Evolutionary conservation across 2,888 invertebrate genomes (phyloP), one percentile per base, ranked within the genome.

Genomic region (Brachypalpus laphriformis): DNA sequence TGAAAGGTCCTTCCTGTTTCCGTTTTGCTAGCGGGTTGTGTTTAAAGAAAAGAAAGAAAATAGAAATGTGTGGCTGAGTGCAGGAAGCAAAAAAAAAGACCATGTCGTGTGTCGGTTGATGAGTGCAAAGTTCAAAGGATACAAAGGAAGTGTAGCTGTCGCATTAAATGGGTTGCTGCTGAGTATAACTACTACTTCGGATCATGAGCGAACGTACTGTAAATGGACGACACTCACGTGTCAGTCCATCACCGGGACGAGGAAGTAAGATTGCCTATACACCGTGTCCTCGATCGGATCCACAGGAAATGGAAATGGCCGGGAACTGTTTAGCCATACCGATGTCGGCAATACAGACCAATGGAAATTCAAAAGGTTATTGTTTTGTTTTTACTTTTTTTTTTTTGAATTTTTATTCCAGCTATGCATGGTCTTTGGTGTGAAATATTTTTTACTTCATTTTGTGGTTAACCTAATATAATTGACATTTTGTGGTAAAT

Each of bases 261-360:
- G 90, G 91, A 71, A 90, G 91, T 77, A 90, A 91, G 87, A 89
- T 92, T 78, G 92, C 92, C 31, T 92, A 92, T 85, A 89, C 91
- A 80, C 90, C 92, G 68, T 92, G 92, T 87, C 92, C 92, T 42
- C 90, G 91, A 87, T 89, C 89, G 16, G 92, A 92, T 87, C 90
- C 90, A 37, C 91, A 91, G 72, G 91, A 92, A 87, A 89, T 90
- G 61, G 89, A 90, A 40, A 86, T 90, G 88, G 87, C 88, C 25
- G 89, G 91, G 74, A 92, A 91, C 78, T 91, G 91, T 81, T 88
- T 92, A 74, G 92, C 92, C 83, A 92, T 92, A 86, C 92, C 92
- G 59, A 90, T 92, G 90, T 92, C 92, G 77, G 90, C 92, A 66
- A 88, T 92, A 83, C 90, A 92, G 70, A 89, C 90, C 11, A 89